These are phyloP conservation scores for Excalfactoria chinensis DNA, from an alignment of 2,113 vertebrate species.

Conservation along the genomic window DNA sequence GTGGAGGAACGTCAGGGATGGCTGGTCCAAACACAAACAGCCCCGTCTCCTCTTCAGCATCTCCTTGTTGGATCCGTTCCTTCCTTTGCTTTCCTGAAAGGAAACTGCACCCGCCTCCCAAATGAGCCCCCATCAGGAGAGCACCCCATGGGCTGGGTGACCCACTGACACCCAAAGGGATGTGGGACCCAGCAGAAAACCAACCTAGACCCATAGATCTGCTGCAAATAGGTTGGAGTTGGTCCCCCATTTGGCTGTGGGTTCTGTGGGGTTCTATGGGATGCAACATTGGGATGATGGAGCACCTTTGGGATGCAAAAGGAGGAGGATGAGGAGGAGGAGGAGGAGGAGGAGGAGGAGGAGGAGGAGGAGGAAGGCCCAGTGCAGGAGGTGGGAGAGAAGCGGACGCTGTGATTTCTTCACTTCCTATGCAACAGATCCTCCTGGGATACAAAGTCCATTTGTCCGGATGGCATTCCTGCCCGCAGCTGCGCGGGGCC, in stretches of 20 bases:
- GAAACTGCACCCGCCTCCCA: constrained; percentile 57
- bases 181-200: no score
- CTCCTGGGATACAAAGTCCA: constrained; percentile 50
- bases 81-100: constrained; percentile 66
- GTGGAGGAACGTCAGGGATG: constrained; percentile 68
- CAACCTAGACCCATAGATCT: no score
- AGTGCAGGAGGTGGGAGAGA: neutral
- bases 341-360: neutral
- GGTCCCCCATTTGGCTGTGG: accelerated
- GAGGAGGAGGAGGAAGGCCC: neutral
- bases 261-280: accelerated
- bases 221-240: neutral
- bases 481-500: neutral
- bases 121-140: neutral
- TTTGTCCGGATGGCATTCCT: neutral
- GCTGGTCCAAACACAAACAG: constrained; percentile 65
- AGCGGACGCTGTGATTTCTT: neutral
- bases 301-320: neutral
- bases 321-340: neutral
- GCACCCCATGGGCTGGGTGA: no score
- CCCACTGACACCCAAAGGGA: no score
- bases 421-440: neutral
- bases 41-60: constrained; percentile 60
- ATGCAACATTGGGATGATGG: neutral
- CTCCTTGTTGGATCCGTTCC: no score